Base-by-base conservation (phyloP, 2,888 invertebrate species). In the Anoplius nigerrimus region DNA sequence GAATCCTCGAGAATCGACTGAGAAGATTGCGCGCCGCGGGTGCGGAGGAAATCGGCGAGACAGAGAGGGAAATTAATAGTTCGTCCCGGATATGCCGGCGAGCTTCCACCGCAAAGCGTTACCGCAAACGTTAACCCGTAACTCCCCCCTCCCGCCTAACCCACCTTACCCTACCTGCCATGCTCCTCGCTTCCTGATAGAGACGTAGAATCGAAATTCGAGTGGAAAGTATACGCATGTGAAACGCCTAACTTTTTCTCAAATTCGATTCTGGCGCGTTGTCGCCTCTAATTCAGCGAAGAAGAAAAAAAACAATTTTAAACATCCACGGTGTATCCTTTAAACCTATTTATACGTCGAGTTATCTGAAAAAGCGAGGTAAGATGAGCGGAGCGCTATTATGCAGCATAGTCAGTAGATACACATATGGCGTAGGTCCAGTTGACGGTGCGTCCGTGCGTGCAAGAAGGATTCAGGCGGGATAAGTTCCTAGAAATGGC, bases 401-500 rank as follows among this genome's bases (percentile, higher is more conserved):
- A 34, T 34, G 6, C 11, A 34, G 11, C 8, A 34, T 34, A 34
- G 6, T 34, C 11, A 58, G 62, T 62, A 67, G 66, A 48, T 15
- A 15, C n/a, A n/a, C 20, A 20, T 20, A 48, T 6, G 11, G 34
- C 34, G 34, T 1, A 3, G 34, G 48, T 22, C 53, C 24, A 34
- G 34, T 22, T 21, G 61, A 73, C 66, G 75, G 64, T 77, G 69
- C 75, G 60, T 79, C 75, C 77, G 52, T 72, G 77, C 69, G 71
- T 75, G 71, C 75, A 71, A 71, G 56, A 62, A 71, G 73, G 76
- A 78, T 81, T 75, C 72, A 77, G 74, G 52, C 66, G 71, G 79
- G 80, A 79, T 76, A 79, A 80, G 80, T 86, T 86, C 86, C 78
- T 80, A 81, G 86, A 86, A 86, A 80, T 84, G 76, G 82, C 84